Base-by-base conservation (phyloP, 2,888 invertebrate genomes). In the Plebejus argus region DNA sequence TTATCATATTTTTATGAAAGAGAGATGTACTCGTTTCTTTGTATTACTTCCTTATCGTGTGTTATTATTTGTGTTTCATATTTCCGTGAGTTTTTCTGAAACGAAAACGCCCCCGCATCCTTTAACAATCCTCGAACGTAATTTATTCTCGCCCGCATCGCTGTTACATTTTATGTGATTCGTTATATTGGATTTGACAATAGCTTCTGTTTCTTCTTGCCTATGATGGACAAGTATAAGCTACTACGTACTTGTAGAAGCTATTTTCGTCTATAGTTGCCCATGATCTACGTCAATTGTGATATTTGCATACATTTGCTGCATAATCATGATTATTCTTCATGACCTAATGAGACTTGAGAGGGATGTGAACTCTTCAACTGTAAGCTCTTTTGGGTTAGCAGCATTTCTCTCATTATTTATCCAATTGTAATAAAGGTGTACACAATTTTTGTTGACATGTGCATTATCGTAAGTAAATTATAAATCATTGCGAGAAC, bases 361-460 rank as follows among this genome's bases (percentile, higher is more conserved):
- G 4, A 53, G 53, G 53, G 53, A 53, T 15, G 53, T 5, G 0
- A 0, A 45, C 45, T 53, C 53, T 18, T 53, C 53, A 53, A 53
- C 18, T 53, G 0, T 53, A 18, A 18, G 1, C 0, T 53, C 20
- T 20, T 58, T 58, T n/a, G 5, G 61, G 10, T 3, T 23, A 23
- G 20, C 61, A 61, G 61, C 61, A 61, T 61, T 61, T 61, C 61
- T 12, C 20, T 61, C 58, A 61, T 66, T 66, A 66, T 66, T 66
- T 28, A 28, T 66, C 66, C 23, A 20, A 61, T 66, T 33, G 66
- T 66, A 28, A 66, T 66, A 15, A 28, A 66, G 8, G 15, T 66
- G 28, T 66, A 66, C 66, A 33, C 18, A 18, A 33, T 66, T 28
- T 66, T 66, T 66, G 28, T 66, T 66, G 33, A 15, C 28, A 66